Evolutionary conservation across 1,140 invertebrate genomes (phyloP).

Genomic region (Lordiphosa clarofinis): DNA sequence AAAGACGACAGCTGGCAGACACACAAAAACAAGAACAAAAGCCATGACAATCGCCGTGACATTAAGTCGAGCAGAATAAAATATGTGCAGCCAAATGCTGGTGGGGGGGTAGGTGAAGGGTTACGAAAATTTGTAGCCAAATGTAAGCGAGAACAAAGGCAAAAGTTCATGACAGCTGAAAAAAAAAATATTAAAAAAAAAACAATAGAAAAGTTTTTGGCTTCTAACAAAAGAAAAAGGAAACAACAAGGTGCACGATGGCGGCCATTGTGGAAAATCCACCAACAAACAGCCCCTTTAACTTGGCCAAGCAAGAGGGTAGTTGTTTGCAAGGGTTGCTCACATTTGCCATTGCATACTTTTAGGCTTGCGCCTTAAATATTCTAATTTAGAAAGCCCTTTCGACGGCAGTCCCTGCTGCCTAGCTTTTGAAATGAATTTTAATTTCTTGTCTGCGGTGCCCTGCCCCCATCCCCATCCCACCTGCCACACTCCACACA

Average conservation of each 20-base stretch:
- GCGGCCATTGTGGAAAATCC: conserved; percentile 60
- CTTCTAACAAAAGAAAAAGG: conserved; percentile 60
- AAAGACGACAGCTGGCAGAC: conserved; percentile 73
- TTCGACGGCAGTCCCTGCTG: conserved; percentile 6
- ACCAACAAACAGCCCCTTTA: conserved; percentile 38
- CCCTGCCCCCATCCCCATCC: conserved; percentile 9
- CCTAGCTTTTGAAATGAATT: conserved; percentile 68
- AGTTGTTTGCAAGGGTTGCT: conserved; percentile 54
- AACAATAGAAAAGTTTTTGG: conserved; percentile 68
- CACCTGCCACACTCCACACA: conserved; percentile 5
- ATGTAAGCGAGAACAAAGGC: conserved; percentile 68
- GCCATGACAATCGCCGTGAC: conserved; percentile 45
- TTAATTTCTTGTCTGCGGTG: conserved; percentile 76
- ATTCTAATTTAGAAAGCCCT: conserved; percentile 50
- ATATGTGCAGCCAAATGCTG: conserved; percentile 44
- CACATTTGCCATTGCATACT: conserved; percentile 53
- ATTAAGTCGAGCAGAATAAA: conserved; percentile 75
- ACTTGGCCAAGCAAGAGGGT: conserved; percentile 31
- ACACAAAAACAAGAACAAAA: conserved; percentile 34
- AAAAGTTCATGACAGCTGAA: conserved; percentile 65
- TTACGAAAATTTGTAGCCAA: conserved; percentile 70
- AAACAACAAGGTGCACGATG: conserved; percentile 37
- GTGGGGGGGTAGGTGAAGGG: conserved; percentile 44
- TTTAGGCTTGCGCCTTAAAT: conserved; percentile 76
- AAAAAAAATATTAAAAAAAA: conserved; percentile 4